Percentiles rank a stretch among this genome's conserved stretches.
These are phyloP conservation scores for Leptinotarsa lineolata DNA, from an alignment of 1,140 invertebrate species.

Conservation along the genomic window DNA sequence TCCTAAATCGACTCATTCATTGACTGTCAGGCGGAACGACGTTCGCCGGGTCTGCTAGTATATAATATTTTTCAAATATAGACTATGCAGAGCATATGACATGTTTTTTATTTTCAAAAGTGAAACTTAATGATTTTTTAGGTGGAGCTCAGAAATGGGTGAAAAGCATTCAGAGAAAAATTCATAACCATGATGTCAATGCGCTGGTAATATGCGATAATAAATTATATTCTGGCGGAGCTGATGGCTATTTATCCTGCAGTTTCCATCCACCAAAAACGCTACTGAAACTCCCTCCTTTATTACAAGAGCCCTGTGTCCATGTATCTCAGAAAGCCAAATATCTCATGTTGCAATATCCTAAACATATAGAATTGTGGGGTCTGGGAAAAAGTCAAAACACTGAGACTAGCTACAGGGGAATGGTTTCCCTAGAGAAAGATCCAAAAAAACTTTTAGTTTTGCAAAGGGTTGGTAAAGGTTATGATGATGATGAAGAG, in stretches of 20 bases:
- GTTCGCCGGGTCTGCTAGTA: too few species aligned
- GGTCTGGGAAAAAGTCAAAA: slow-evolving; percentile 45
- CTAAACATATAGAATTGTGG: slow-evolving; percentile 69
- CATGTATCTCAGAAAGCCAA: slow-evolving; percentile 62
- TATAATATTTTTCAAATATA: too few species aligned
- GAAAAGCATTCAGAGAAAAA: slow-evolving; percentile 73
- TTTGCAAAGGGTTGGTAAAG: slow-evolving; percentile 53
- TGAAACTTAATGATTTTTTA: slow-evolving; percentile 43
- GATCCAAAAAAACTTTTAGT: slow-evolving; percentile 70
- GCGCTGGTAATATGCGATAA: slow-evolving; percentile 67
- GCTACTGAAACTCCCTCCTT: slow-evolving; percentile 72
- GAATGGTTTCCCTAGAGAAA: slow-evolving; percentile 49
- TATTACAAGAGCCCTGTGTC: slow-evolving; percentile 67
- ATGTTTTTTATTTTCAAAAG: too few species aligned
- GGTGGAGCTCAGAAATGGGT: slow-evolving; percentile 71
- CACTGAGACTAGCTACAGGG: slow-evolving; percentile 41
- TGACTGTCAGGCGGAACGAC: too few species aligned
- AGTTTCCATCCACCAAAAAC: slow-evolving; percentile 68
- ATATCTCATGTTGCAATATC: slow-evolving; percentile 66
- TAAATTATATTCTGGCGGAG: slow-evolving; percentile 77
- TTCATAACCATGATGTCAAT: slow-evolving; percentile 85
- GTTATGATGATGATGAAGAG: slow-evolving; percentile 59
- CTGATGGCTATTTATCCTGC: slow-evolving; percentile 75
- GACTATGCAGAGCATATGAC: too few species aligned
- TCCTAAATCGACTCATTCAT: too few species aligned